These are phyloP conservation scores for Leucophenga montana DNA, from an alignment of 2,888 invertebrate genomes.

Conservation along the genomic window DNA sequence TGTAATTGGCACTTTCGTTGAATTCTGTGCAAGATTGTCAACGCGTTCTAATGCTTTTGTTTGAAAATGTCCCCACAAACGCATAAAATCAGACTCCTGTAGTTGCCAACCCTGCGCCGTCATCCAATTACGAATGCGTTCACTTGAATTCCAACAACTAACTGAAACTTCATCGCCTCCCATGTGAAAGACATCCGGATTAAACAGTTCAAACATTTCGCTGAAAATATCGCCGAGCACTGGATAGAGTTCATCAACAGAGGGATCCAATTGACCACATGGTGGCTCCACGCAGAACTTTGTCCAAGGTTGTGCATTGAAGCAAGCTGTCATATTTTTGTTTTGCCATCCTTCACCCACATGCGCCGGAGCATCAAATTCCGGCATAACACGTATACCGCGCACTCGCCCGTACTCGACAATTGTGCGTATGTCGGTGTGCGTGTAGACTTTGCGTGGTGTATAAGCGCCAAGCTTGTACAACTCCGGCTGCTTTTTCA, in stretches of 20 bases:
- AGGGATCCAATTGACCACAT: slow-evolving; percentile 87
- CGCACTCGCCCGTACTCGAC: slow-evolving; percentile 81
- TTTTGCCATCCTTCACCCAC: slow-evolving; percentile 92
- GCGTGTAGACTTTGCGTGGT: slow-evolving; percentile 80
- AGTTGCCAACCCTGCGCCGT: slow-evolving; percentile 77
- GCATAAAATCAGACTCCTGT: slow-evolving; percentile 77
- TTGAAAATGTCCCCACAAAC: slow-evolving; percentile 86
- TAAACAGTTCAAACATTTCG: slow-evolving; percentile 78
- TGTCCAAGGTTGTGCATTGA: slow-evolving; percentile 83
- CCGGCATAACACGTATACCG: slow-evolving; percentile 91
- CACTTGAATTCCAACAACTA: slow-evolving; percentile 84
- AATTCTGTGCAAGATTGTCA: slow-evolving; percentile 52
- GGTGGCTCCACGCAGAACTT: slow-evolving; percentile 86
- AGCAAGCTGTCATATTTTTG: slow-evolving; percentile 79
- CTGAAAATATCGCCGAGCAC: slow-evolving; percentile 82
- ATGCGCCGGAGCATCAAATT: slow-evolving; percentile 93
- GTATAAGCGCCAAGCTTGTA: slow-evolving; percentile 86
- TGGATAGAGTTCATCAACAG: slow-evolving; percentile 80
- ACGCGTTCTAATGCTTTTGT: slow-evolving; percentile 66
- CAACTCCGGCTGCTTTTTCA: slow-evolving; percentile 81
- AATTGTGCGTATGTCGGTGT: slow-evolving; percentile 75
- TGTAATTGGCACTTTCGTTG: slow-evolving; percentile 77
- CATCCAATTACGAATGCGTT: slow-evolving; percentile 82
- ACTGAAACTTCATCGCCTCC: slow-evolving; percentile 85
- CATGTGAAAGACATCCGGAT: slow-evolving; percentile 88